phyloP scores from a whole-genome alignment of 2,113 vertebrate genomes.

The Podarcis muralis region DNA sequence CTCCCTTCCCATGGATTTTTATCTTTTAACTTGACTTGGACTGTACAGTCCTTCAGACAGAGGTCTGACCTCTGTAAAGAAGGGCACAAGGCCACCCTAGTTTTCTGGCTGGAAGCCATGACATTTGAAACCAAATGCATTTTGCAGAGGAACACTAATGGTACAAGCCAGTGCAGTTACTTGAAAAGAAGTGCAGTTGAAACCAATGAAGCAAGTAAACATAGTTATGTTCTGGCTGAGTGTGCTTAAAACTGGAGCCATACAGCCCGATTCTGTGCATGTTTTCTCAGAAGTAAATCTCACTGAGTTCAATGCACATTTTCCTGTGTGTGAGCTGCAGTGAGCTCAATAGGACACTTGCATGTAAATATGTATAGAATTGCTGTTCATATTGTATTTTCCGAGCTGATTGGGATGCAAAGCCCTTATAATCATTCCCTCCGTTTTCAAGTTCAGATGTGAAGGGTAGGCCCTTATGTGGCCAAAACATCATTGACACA shows the following conservation, averaged over 20 bases:
- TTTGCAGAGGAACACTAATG: background rate
- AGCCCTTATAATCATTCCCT: background rate
- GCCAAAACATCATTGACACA: background rate
- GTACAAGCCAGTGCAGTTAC: background rate
- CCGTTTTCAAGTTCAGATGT: background rate
- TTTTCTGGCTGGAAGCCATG: background rate
- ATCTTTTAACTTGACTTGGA: no score
- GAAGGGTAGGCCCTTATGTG: background rate
- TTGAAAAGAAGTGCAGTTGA: background rate
- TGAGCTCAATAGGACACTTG: background rate
- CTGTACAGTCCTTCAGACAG: no score
- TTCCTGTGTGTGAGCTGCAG: background rate
- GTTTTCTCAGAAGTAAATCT: background rate
- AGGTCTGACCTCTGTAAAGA: background rate
- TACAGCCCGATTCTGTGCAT: background rate
- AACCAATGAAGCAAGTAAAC: background rate
- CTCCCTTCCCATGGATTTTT: no score
- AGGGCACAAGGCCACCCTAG: no score
- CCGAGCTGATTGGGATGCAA: background rate
- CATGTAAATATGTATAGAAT: background rate
- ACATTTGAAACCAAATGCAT: background rate
- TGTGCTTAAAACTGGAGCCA: background rate
- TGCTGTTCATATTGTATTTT: background rate
- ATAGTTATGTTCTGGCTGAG: background rate
- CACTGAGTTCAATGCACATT: background rate